These are phyloP conservation scores for Lepidonotus clava DNA, from an alignment of 2,888 invertebrate genomes.

Conservation along the genomic window DNA sequence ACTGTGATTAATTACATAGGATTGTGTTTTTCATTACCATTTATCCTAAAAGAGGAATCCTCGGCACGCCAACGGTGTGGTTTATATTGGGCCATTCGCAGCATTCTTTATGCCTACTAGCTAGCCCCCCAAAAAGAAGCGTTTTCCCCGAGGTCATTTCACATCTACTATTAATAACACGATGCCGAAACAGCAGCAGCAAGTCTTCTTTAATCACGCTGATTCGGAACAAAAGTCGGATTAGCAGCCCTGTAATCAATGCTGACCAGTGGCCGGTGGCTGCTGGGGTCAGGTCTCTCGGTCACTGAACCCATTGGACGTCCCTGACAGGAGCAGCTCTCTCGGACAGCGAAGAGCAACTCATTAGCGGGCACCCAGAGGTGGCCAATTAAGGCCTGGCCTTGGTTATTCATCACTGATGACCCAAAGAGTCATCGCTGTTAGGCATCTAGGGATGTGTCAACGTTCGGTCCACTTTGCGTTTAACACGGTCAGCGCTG, in stretches of 20 bases:
- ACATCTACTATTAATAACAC: background rate
- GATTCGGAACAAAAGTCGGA: background rate
- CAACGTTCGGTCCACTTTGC: too few relatives aligned
- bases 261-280: background rate
- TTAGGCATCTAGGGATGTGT: too few relatives aligned
- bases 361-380: background rate
- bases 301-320: background rate
- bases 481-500: too few relatives aligned
- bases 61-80: too few relatives aligned
- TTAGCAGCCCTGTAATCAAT: background rate
- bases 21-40: too few relatives aligned
- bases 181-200: background rate
- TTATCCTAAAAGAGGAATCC: too few relatives aligned
- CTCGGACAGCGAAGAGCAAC: background rate
- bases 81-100: too few relatives aligned
- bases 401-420: constrained; percentile 19
- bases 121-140: too few relatives aligned
- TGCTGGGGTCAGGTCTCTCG: background rate
- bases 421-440: background rate
- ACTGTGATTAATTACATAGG: too few relatives aligned
- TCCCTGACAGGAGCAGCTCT: background rate
- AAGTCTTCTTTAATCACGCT: background rate
- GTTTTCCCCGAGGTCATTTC: too few relatives aligned
- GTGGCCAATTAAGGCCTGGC: background rate
- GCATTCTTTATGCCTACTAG: too few relatives aligned